Evolutionary conservation across 2,797 vertebrate species (phyloP), one percentile per base, ranked within the genome.

Genomic region (Cercopithecus petaurista): DNA sequence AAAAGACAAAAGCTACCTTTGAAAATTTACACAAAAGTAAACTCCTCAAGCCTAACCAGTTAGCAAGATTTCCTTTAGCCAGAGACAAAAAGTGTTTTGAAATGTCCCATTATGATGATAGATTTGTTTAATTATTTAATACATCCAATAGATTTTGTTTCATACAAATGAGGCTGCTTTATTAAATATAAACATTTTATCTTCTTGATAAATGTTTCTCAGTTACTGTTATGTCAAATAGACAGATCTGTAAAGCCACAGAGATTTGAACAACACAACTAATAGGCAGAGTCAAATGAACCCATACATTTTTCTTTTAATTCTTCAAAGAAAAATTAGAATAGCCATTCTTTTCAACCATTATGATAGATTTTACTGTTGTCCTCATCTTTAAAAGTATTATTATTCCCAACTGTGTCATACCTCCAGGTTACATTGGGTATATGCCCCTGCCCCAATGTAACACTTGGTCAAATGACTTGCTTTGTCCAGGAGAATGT

Each of bases 51-150:
- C 19, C 84, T 81, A 84, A 83, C 1, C 17, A 64, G 33, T 39
- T 21, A 95, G 15, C 10, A 81, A 64, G 55, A 50, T 10, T n/a
- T 39, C 84, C 84, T 52, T 85, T 76, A 9, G 10, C 6, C 24
- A 70, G 9, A 57, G 30, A 48, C 4, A n/a, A 36, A 13, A 90
- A 28, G 1, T 92, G 12, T 55, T 84, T 89, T 55, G 33, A 76
- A 95, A 84, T 72, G 8, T 81, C 64, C 7, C 30, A 81, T 88
- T 81, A 80, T 28, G 43, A 88, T 76, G 24, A 64, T 80, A 48
- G 9, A 59, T 88, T 95, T 92, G 64, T 93, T 93, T 90, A 86
- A 75, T 92, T 87, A 1, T 89, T 92, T 43, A 83, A 19, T 87
- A 92, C 3, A 26, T 41, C 7, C 55, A 39, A 10, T 46, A 52